These are phyloP conservation scores for Anas acuta DNA, from an alignment of 2,797 vertebrate genomes.

Conservation along the genomic window DNA sequence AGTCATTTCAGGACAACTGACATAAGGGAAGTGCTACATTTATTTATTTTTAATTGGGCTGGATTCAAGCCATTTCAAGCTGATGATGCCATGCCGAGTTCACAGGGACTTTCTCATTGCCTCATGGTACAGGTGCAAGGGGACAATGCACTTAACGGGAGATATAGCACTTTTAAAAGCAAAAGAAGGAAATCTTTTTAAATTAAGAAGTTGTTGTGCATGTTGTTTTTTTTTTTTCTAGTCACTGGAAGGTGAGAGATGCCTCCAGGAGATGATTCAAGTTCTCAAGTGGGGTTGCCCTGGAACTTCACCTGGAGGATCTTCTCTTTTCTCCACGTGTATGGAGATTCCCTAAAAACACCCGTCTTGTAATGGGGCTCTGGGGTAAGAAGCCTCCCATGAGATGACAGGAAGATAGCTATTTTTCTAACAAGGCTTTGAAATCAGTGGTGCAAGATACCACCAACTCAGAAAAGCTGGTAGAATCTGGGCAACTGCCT, in stretches of 20 bases:
- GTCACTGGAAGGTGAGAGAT: background rate
- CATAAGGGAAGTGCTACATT: constrained; percentile 30
- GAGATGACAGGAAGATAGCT: background rate
- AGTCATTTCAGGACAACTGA: constrained; percentile 43
- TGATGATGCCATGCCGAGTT: constrained; percentile 13
- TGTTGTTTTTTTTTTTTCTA: background rate
- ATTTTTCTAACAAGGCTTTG: background rate
- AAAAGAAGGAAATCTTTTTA: background rate
- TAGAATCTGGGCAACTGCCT: too few relatives aligned
- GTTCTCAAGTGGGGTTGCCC: background rate
- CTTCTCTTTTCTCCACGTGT: background rate
- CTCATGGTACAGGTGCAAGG: background rate
- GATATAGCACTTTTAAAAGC: background rate
- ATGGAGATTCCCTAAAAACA: background rate
- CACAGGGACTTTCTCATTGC: constrained; percentile 5
- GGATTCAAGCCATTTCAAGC: constrained; percentile 39
- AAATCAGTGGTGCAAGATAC: background rate
- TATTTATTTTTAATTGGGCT: constrained; percentile 56
- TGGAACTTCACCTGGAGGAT: background rate
- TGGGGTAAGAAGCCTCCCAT: background rate
- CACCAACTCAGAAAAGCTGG: background rate
- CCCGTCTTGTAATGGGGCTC: background rate
- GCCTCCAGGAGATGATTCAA: background rate
- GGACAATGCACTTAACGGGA: background rate
- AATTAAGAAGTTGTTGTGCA: background rate